Evolutionary conservation across 2,113 vertebrate genomes (phyloP).

Genomic region (Saimiri boliviensis): DNA sequence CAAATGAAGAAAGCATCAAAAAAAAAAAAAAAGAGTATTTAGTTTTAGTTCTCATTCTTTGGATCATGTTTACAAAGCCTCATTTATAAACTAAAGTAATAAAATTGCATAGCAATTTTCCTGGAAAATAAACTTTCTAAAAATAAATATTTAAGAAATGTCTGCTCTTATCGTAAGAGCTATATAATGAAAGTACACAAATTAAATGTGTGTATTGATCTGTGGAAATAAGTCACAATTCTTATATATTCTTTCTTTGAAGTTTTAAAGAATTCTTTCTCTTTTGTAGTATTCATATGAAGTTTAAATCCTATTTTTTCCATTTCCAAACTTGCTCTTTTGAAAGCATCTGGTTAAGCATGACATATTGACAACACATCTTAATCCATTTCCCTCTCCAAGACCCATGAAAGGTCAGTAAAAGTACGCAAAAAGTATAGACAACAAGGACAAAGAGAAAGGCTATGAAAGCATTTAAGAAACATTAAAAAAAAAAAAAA

Average conservation of each 20-base stretch:
- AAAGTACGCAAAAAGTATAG: not conserved
- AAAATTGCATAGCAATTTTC: not conserved
- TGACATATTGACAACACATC: not conserved
- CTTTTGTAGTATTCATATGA: not conserved
- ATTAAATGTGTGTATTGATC: not conserved
- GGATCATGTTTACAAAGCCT: not conserved
- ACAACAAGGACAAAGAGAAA: not conserved
- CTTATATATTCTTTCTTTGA: not conserved
- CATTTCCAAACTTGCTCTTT: not conserved
- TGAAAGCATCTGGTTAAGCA: not conserved
- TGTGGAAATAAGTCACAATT: not conserved
- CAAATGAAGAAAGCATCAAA: not conserved
- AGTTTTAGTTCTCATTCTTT: constrained; percentile 18
- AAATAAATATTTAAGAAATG: not conserved
- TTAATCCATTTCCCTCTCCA: not conserved
- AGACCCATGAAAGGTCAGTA: not conserved
- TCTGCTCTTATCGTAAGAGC: not conserved
- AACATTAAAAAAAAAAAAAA: not conserved
- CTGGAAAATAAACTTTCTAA: not conserved
- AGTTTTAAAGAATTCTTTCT: not conserved
- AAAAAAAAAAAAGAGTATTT: too few species aligned
- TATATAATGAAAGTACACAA: not conserved
- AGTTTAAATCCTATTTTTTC: not conserved
- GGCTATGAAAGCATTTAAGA: not conserved
- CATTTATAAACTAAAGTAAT: not conserved